Evolutionary conservation across 2,113 vertebrate species (phyloP).

Genomic region (Myrmecophaga tridactyla): DNA sequence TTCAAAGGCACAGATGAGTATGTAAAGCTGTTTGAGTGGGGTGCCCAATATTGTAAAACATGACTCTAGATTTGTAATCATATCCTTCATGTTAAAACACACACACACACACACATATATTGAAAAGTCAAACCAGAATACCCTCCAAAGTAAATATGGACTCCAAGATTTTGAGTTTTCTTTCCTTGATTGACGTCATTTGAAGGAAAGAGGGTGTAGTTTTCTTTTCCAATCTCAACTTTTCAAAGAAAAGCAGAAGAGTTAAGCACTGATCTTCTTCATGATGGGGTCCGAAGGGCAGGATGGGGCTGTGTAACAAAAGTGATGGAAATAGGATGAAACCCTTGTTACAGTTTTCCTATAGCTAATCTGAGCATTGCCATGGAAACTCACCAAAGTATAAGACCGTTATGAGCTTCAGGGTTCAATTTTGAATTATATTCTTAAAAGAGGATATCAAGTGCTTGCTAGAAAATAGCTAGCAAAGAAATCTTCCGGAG

Average conservation of each 20-base stretch:
- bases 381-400: conserved; percentile 51
- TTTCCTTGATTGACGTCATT: not conserved
- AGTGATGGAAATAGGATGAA: conserved; percentile 29
- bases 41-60: not conserved
- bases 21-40: not conserved
- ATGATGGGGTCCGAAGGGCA: not conserved
- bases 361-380: conserved; percentile 46
- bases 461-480: not conserved
- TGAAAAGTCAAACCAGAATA: conserved; percentile 10
- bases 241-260: conserved; percentile 20
- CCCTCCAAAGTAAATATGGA: not conserved
- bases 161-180: not conserved
- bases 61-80: not conserved
- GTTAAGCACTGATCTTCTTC: not conserved
- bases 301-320: not conserved
- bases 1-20: not conserved
- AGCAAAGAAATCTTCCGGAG: conserved; percentile 30
- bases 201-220: not conserved
- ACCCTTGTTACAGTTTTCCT: conserved; percentile 2
- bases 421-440: conserved; percentile 17
- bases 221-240: not conserved
- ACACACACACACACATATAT: not conserved
- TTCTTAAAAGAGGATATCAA: conserved; percentile 31
- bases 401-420: conserved; percentile 27
- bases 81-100: not conserved